Conservation (phyloP, 2,113 vertebrate genomes). For the Cervus canadensis region DNA sequence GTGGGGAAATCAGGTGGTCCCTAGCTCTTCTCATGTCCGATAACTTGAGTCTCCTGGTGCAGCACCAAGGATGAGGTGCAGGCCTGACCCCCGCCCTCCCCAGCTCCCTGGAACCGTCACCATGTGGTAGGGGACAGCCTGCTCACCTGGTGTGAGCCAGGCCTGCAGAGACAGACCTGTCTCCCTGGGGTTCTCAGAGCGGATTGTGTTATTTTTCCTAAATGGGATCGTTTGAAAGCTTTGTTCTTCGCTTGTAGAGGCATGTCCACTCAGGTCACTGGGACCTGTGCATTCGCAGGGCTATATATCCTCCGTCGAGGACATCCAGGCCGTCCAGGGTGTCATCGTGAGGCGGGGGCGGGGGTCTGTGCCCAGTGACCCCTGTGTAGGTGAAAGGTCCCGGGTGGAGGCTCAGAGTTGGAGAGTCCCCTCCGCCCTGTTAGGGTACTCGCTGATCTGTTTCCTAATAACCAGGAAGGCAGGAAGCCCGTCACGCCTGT, state of each 20-base stretch:
- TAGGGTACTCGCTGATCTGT: fast-evolving
- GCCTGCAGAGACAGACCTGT: background rate
- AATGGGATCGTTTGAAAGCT: no score
- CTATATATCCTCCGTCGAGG: fast-evolving
- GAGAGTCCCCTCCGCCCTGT: no score
- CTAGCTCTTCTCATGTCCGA: fast-evolving
- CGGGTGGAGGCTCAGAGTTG: fast-evolving
- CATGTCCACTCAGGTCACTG: no score
- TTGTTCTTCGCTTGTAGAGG: no score
- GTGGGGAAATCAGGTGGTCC: background rate
- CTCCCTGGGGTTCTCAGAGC: fast-evolving
- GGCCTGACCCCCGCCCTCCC: background rate
- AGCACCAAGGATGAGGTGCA: fast-evolving
- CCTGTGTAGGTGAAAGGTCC: background rate
- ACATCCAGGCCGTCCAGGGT: fast-evolving
- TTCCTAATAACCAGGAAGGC: fast-evolving
- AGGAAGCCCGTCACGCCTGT: fast-evolving
- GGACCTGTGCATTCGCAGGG: no score
- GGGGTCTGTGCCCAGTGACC: background rate
- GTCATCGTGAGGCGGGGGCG: fast-evolving
- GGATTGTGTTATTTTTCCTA: no score
- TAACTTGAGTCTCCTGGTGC: no score
- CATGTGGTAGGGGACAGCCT: fast-evolving
- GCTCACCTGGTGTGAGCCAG: fast-evolving
- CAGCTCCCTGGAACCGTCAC: fast-evolving